These are phyloP conservation scores for Telmatochromis sp. DNA, from an alignment of 2,113 vertebrate species.

Conservation along the genomic window DNA sequence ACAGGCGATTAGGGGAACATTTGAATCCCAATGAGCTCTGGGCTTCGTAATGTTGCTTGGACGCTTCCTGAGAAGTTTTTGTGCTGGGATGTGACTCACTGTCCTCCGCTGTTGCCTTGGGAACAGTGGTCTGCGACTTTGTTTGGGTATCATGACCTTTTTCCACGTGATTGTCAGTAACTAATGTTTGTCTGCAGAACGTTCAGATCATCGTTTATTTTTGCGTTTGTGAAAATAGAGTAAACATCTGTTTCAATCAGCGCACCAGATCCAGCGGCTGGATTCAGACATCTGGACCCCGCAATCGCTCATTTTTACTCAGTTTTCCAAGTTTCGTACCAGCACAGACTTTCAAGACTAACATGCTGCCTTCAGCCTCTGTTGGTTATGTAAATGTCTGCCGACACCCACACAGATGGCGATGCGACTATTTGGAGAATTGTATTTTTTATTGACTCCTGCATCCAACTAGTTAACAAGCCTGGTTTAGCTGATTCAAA, in stretches of 20 bases:
- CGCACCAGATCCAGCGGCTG: fast-evolving
- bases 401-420: fast-evolving
- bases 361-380: not conserved
- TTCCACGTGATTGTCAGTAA: not conserved
- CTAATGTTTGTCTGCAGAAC: not conserved
- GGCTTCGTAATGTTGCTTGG: not conserved
- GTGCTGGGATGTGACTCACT: not conserved
- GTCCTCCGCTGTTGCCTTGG: not conserved
- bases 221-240: not conserved
- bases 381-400: not conserved
- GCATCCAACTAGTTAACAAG: not conserved
- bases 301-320: not conserved
- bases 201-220: not conserved
- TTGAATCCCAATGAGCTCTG: not conserved
- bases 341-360: not conserved
- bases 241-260: not conserved
- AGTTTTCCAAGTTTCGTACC: not conserved
- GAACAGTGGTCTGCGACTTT: not conserved
- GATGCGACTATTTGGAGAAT: not conserved
- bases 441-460: not conserved
- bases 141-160: not conserved
- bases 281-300: not conserved
- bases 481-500: not conserved
- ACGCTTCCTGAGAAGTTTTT: not conserved
- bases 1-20: not conserved